A percentile compares a stretch with the other conserved stretches of the same genome.
Evolutionary conservation across 2,113 vertebrate species (phyloP).

Genomic region (Hucho hucho): DNA sequence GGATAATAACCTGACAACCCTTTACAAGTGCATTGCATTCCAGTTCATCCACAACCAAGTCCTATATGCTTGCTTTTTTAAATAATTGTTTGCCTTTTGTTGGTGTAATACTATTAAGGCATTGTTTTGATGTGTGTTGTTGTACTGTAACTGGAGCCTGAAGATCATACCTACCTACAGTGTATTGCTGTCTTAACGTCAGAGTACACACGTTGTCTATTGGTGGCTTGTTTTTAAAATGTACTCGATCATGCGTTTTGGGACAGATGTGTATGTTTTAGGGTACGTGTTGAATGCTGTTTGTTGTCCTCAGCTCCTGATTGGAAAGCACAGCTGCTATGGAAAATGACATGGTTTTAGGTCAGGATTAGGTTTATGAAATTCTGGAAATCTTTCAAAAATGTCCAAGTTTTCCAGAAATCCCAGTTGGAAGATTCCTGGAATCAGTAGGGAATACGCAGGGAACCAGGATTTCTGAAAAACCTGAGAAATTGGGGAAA

Average conservation of each 20-base stretch:
- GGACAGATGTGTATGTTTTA: neutral
- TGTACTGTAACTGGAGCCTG: neutral
- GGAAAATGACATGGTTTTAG: neutral
- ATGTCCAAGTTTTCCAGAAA: too few species aligned
- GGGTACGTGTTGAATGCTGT: neutral
- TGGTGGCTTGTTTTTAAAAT: neutral
- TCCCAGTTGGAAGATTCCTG: too few species aligned
- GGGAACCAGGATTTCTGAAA: too few species aligned
- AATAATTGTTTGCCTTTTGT: neutral
- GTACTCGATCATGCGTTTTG: neutral
- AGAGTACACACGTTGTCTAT: neutral
- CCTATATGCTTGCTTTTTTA: slow-evolving; percentile 7
- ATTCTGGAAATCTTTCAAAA: too few species aligned
- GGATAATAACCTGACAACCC: neutral
- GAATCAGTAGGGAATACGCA: too few species aligned
- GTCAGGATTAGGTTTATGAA: too few species aligned
- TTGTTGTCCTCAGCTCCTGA: slow-evolving; percentile 4
- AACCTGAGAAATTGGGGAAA: too few species aligned
- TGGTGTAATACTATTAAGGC: neutral
- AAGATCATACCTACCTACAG: neutral
- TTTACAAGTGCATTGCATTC: slow-evolving; percentile 7
- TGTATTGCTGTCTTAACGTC: neutral
- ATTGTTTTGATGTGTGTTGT: neutral
- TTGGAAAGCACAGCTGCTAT: slow-evolving; percentile 25
- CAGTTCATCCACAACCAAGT: neutral